A percentile compares a stretch with the other conserved stretches of the same genome.
phyloP scores from a whole-genome alignment of 1,140 invertebrate species.

The Stegodyphus dumicola region DNA sequence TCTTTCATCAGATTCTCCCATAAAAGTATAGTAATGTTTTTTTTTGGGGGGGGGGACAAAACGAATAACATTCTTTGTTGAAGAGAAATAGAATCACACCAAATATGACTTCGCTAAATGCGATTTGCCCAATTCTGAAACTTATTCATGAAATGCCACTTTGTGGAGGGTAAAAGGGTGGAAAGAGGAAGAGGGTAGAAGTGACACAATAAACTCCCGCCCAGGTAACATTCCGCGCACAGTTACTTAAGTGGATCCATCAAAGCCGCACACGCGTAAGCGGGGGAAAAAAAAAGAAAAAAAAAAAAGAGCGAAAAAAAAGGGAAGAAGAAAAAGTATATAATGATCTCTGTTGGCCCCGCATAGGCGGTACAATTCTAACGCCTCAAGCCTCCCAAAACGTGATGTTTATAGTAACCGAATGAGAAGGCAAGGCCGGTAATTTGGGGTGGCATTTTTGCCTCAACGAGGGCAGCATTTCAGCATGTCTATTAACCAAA shows the following conservation, averaged over 20 bases:
- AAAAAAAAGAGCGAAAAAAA: neutral
- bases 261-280: neutral
- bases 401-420: conserved; percentile 50
- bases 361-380: conserved; percentile 9
- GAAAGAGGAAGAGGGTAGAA: neutral
- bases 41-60: too few relatives aligned
- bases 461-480: conserved; percentile 27
- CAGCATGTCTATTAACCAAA: conserved; percentile 43
- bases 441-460: conserved; percentile 48
- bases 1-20: too few relatives aligned
- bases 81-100: too few relatives aligned
- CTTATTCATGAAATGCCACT: too few relatives aligned
- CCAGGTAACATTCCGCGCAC: neutral
- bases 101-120: too few relatives aligned
- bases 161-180: too few relatives aligned
- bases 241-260: neutral
- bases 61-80: too few relatives aligned
- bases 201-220: neutral
- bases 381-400: conserved; percentile 40
- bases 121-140: too few relatives aligned
- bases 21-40: too few relatives aligned
- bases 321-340: conserved; percentile 13
- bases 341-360: neutral
- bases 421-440: conserved; percentile 40
- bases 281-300: neutral